Base-by-base conservation (phyloP, 2,888 invertebrate species). In the Pilophorus perplexus region DNA sequence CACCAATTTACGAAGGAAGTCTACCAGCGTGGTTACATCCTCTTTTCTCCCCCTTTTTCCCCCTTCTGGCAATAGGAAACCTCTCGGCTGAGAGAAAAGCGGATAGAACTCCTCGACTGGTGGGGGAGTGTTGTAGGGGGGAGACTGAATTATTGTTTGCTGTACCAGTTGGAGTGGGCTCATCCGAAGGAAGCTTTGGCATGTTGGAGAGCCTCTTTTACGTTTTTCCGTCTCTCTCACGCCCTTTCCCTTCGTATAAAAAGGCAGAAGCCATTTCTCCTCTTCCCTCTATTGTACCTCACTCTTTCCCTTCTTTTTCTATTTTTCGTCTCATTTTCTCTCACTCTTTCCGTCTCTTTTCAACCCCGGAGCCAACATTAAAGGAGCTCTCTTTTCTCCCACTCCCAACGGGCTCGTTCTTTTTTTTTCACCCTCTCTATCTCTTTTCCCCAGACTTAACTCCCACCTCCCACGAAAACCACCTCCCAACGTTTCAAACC, bases 101-200 rank as follows among this genome's bases (percentile, higher is more conserved):
- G 12, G 33, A 33, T 6, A 33, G 12, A 33, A 33, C n/a, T n/a
- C n/a, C n/a, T n/a, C n/a, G n/a, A n/a, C n/a, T n/a, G n/a, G n/a
- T 6, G 38, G 44, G 52, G n/a, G 50, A 5, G 16, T 8, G 14
- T 5, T 14, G 52, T 2, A 2, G 52, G 16, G 52, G 27, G 14
- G 52, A 14, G 28, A 14, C 52, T 52, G 52, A 52, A 52, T 52
- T 52, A 52, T 52, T 52, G 52, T 52, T 52, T 52, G 52, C 52
- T 16, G 52, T 52, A 50, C 27, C 8, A 5, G 12, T 12, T n/a
- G 27, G 52, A 27, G 27, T 10, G 27, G 52, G 52, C 16, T 27
- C 27, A 25, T 27, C 27, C 52, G n/a, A 46, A 52, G 52, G 52
- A 52, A 52, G 52, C 52, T 25, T 28, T 52, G 52, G 28, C 28